phyloP scores from a whole-genome alignment of 2,797 vertebrate genomes.

The Acipenser transmontanus region DNA sequence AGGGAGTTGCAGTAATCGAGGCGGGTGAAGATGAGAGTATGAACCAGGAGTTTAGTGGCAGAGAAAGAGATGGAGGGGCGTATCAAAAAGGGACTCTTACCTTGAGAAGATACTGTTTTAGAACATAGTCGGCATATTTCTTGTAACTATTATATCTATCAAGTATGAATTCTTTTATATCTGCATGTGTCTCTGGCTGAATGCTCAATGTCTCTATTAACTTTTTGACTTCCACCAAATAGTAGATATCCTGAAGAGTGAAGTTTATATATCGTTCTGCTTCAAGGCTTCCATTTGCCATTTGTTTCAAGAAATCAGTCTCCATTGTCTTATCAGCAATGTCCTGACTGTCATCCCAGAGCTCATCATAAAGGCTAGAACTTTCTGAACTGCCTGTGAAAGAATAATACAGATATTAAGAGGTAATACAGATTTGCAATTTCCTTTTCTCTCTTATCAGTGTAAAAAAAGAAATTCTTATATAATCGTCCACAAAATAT shows the following conservation, averaged over 20 bases:
- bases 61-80: too few species aligned
- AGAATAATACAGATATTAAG: too few species aligned
- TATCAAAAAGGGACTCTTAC: slow-evolving; percentile 17
- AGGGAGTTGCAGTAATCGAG: too few species aligned
- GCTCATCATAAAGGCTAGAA: slow-evolving; percentile 19
- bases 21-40: too few species aligned
- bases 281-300: slow-evolving; percentile 24
- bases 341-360: slow-evolving; percentile 22
- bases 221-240: slow-evolving; percentile 20
- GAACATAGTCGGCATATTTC: background rate
- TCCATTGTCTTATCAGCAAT: slow-evolving; percentile 14
- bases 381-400: too few species aligned
- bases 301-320: slow-evolving; percentile 22
- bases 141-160: slow-evolving; percentile 25
- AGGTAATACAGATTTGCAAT: too few species aligned
- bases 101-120: slow-evolving; percentile 23
- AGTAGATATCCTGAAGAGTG: slow-evolving; percentile 29
- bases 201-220: slow-evolving; percentile 23
- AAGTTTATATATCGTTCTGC: slow-evolving; percentile 26
- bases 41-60: too few species aligned
- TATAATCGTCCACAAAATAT: too few species aligned
- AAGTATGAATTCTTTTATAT: slow-evolving; percentile 20
- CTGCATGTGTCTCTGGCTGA: background rate
- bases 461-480: too few species aligned
- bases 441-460: too few species aligned